Conservation (phyloP, 2,797 vertebrate genomes). For the Spinibarbus caldwelli region DNA sequence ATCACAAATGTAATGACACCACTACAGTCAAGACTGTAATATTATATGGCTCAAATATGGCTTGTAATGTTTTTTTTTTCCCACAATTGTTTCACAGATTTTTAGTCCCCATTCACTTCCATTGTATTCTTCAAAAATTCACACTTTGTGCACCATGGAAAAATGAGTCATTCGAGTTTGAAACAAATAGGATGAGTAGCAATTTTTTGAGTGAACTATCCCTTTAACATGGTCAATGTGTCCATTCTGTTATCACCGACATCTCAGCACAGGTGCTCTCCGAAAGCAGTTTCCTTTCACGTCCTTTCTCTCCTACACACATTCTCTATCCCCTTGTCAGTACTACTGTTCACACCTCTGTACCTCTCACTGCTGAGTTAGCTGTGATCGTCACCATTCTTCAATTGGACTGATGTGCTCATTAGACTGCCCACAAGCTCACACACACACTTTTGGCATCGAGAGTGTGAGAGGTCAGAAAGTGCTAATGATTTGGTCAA, state of each 20-base stretch:
- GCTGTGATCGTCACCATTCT: slow-evolving; percentile 50
- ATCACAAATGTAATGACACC: neutral
- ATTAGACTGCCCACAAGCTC: slow-evolving; percentile 48
- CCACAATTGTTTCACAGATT: too few species aligned
- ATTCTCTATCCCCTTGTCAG: slow-evolving; percentile 34
- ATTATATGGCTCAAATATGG: too few species aligned
- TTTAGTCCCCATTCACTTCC: neutral
- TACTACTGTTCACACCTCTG: slow-evolving; percentile 40
- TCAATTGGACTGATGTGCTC: slow-evolving; percentile 49
- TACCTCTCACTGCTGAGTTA: slow-evolving; percentile 50
- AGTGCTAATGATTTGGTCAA: slow-evolving; percentile 47
- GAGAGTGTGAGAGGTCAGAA: slow-evolving; percentile 42
- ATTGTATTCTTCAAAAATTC: neutral
- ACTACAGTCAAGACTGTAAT: neutral
- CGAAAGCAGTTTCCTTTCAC: slow-evolving; percentile 23
- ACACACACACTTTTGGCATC: slow-evolving; percentile 43
- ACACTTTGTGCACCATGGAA: neutral
- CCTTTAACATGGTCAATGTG: neutral
- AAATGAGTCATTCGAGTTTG: neutral
- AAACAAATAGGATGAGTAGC: neutral
- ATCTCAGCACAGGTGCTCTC: slow-evolving; percentile 21
- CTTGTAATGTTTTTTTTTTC: neutral
- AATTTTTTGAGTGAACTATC: neutral
- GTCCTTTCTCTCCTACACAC: slow-evolving; percentile 1
- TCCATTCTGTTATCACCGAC: neutral